Evolutionary conservation across 2,113 vertebrate species (phyloP).

Genomic region (Ptilorrhoa leucosticta): DNA sequence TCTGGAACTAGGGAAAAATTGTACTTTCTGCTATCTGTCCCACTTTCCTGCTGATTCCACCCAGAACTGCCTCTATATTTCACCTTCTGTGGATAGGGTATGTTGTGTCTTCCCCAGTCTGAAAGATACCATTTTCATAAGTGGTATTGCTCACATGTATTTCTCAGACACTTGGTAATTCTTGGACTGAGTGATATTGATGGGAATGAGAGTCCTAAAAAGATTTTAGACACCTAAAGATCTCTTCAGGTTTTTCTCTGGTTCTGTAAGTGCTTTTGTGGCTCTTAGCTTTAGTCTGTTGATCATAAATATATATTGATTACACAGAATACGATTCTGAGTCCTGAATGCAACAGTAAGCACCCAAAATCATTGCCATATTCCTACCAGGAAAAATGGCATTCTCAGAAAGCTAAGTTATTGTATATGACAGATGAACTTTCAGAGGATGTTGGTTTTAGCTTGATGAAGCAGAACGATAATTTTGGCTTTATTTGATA

Average conservation of each 20-base stretch:
- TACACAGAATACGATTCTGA: neutral
- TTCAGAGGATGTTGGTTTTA: slow-evolving; percentile 19
- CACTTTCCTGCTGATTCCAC: neutral
- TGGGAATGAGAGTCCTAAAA: neutral
- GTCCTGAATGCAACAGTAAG: neutral
- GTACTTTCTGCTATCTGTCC: neutral
- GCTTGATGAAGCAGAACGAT: slow-evolving; percentile 40
- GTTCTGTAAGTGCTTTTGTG: neutral
- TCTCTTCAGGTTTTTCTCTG: neutral
- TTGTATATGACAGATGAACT: slow-evolving; percentile 34
- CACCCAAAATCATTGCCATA: neutral
- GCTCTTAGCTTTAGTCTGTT: neutral
- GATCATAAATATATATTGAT: neutral
- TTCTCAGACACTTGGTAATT: neutral
- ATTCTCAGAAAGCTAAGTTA: slow-evolving; percentile 8
- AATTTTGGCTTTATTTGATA: slow-evolving; percentile 7
- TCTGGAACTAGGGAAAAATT: neutral
- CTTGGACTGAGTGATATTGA: neutral
- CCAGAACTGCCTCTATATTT: neutral
- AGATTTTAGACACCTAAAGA: neutral
- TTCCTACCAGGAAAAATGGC: neutral
- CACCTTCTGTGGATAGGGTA: neutral
- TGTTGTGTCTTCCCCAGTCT: neutral
- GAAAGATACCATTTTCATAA: neutral
- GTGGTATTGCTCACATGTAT: neutral